Evolutionary conservation across 2,113 vertebrate genomes (phyloP).

Genomic region (Danionella cerebrum): DNA sequence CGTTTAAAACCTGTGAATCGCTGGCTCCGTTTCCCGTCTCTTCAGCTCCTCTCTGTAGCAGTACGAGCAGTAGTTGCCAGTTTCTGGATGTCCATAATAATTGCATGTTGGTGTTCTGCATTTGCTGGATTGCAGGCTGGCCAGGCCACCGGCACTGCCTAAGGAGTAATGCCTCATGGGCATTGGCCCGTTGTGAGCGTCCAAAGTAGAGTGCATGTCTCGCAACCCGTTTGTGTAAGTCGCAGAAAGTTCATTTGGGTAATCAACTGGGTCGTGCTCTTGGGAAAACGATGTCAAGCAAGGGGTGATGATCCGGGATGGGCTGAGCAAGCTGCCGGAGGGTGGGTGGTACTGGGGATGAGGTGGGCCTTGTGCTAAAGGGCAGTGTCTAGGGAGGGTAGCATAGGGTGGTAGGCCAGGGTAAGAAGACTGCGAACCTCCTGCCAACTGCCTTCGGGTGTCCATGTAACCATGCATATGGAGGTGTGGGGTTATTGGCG

Average conservation of each 20-base stretch:
- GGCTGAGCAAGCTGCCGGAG: slow-evolving; percentile 50
- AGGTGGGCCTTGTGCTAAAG: slow-evolving; percentile 54
- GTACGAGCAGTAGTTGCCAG: slow-evolving; percentile 91
- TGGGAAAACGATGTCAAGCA: slow-evolving; percentile 52
- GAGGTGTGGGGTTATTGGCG: slow-evolving; percentile 49
- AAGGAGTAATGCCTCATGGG: slow-evolving; percentile 65
- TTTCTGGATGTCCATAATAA: slow-evolving; percentile 91
- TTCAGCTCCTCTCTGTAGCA: slow-evolving; percentile 87
- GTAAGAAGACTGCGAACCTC: slow-evolving; percentile 65
- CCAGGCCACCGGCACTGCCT: slow-evolving; percentile 61
- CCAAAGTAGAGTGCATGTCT: slow-evolving; percentile 62
- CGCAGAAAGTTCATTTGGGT: slow-evolving; percentile 37
- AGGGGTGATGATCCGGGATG: slow-evolving; percentile 48
- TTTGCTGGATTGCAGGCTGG: slow-evolving; percentile 70
- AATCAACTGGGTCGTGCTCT: slow-evolving; percentile 48
- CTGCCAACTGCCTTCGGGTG: slow-evolving; percentile 75
- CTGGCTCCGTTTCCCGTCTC: slow-evolving; percentile 68
- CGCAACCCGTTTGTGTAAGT: slow-evolving; percentile 66
- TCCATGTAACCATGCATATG: slow-evolving; percentile 68
- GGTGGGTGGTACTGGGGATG: slow-evolving; percentile 48
- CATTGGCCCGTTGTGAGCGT: slow-evolving; percentile 50
- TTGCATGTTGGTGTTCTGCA: slow-evolving; percentile 86
- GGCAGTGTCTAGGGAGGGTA: slow-evolving; percentile 80
- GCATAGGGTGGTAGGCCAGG: slow-evolving; percentile 75
- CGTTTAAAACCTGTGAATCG: slow-evolving; percentile 80